Evolutionary conservation across 2,797 vertebrate species (phyloP).

Genomic region (Catamblyrhynchus diadema): DNA sequence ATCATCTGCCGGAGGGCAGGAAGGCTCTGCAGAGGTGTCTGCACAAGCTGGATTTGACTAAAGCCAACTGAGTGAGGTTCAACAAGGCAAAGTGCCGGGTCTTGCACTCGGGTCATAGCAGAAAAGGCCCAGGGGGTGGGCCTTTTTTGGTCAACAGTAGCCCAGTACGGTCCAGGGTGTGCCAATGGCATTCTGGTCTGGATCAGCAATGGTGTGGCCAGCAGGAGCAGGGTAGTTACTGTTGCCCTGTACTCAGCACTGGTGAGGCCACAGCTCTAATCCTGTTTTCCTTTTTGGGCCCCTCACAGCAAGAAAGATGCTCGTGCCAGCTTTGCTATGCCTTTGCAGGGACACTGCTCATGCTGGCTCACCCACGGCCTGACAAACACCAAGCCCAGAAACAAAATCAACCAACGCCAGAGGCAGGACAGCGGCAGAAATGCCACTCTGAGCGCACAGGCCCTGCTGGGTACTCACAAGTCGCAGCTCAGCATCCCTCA

Average conservation of each 20-base stretch:
- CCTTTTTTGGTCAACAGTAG: accelerated
- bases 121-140: not conserved
- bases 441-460: accelerated
- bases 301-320: accelerated
- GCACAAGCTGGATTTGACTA: not conserved
- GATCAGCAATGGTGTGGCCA: accelerated
- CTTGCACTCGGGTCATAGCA: not conserved
- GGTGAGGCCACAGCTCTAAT: accelerated
- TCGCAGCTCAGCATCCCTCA: not conserved
- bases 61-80: accelerated
- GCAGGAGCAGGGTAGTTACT: accelerated
- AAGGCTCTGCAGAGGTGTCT: not conserved
- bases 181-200: accelerated
- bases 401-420: accelerated
- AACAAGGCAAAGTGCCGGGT: accelerated
- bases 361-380: accelerated
- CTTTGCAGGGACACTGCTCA: accelerated
- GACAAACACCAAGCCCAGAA: too few relatives aligned
- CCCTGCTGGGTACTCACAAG: accelerated
- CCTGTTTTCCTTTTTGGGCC: accelerated
- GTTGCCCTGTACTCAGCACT: accelerated
- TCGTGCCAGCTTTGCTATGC: accelerated
- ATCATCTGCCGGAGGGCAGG: not conserved
- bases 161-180: accelerated
- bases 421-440: accelerated